Evolutionary conservation across 1,140 invertebrate genomes (phyloP), one percentile per base, ranked within the genome.

Genomic region (Drosophila eugracilis): DNA sequence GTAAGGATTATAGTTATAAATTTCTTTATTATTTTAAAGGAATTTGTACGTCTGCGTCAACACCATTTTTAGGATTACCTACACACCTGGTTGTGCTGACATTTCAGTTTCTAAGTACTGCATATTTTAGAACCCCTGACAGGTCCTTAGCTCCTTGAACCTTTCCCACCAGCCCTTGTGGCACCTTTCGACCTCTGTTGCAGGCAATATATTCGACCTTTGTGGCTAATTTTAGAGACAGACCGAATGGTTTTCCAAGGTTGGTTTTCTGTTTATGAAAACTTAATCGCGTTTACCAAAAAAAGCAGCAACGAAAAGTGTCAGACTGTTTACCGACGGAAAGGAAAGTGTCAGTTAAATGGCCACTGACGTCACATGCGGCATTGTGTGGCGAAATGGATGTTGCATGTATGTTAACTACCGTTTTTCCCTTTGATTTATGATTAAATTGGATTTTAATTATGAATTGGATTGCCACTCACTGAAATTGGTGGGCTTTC

Each of bases 161-260:
- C 47, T 5, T 17, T n/a, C 15, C 19, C 17, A 10, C 5, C 3
- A 19, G 5, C 21, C 32, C 34, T 32, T 10, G 28, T 26, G 9
- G 14, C 34, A 15, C 22, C 22, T 45, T 63, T 63, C 22, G 21
- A 21, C 39, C 59, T 44, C 21, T 39, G 39, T 36, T 34, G 55
- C 37, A 63, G 26, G 28, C 39, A 30, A 42, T 24, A 34, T 19
- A 60, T 42, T 42, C 14, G 53, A 60, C 60, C 37, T 63, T 45
- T 62, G 39, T 28, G 14, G 41, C 60, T 63, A 63, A 62, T 63
- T 63, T 62, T 62, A 36, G 55, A 36, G 21, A n/a, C 59, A 45
- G 5, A 15, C n/a, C 21, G 15, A 45, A 45, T 42, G 57, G 55
- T 34, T 45, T 59, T 28, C n/a, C 37, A 47, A 62, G 60, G 57